Base-by-base conservation (phyloP, 1,140 invertebrate genomes). In the Pseudomyrmex pallidus region DNA sequence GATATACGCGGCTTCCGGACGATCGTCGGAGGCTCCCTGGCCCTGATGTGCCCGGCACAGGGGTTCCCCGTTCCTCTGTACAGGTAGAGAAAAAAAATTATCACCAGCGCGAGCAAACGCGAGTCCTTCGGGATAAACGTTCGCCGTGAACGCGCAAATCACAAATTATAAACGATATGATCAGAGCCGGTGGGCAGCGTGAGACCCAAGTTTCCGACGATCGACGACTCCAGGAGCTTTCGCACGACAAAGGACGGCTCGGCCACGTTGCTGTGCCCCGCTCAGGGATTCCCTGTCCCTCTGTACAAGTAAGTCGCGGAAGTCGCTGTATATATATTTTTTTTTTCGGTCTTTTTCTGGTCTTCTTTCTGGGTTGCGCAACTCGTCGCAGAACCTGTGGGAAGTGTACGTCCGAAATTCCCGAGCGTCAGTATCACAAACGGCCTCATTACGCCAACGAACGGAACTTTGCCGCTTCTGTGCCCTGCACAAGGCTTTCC, bases 401-500 rank as follows among this genome's bases (percentile, higher is more conserved):
- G 95, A 89, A 96, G 96, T 90, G 95, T 96, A 80, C 95, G 95
- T 84, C 96, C 96, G 73, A 96, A 96, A 93, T 96, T 96, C 91
- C 95, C 96, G 85, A 96, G 95, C 85, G 93, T 96, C 90, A 94
- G 94, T 93, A 96, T 95, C 83, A 95, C 96, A 92, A 96, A 95
- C 90, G 95, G 96, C 88, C 95, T 96, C 88, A 93, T 95, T 87
- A 94, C 95, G 85, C 91, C 87, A 87, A 92, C 95, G 85, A 93
- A 94, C 91, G 92, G 94, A 90, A 95, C 92, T 92, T 91, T 96
- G 80, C 96, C 96, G 74, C 94, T 98, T 48, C 94, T 95, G 54
- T 96, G 96, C 92, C 95, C 95, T 52, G 95, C 95, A 67, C 95
- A 95, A 91, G 95, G 94, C 72, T 96, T 94, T 87, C 95, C 95